Evolutionary conservation across 2,113 vertebrate genomes (phyloP).

Genomic region (Australoheros scitulus): DNA sequence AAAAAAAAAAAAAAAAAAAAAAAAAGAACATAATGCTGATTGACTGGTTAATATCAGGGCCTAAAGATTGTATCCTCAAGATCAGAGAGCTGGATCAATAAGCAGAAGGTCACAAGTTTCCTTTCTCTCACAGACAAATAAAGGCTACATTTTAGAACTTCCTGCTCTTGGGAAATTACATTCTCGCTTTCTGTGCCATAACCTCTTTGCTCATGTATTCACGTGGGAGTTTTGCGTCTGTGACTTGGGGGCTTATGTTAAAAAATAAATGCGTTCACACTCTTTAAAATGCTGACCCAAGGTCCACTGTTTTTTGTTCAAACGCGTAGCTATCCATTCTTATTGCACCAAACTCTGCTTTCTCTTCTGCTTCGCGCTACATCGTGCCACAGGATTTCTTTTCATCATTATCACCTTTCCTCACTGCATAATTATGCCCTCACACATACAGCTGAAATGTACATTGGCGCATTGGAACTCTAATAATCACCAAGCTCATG

Average conservation of each 20-base stretch:
- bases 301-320: not conserved
- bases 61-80: slow-evolving; percentile 1
- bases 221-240: slow-evolving; percentile 34
- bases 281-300: slow-evolving; percentile 17
- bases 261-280: slow-evolving; percentile 23
- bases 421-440: not conserved
- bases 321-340: not conserved
- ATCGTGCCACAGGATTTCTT: not conserved
- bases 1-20: not conserved
- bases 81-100: slow-evolving; percentile 50
- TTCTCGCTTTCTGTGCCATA: not conserved
- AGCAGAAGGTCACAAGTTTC: slow-evolving; percentile 50
- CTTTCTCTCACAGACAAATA: slow-evolving; percentile 30
- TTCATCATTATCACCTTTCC: not conserved
- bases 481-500: not conserved
- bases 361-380: not conserved
- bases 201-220: slow-evolving; percentile 24
- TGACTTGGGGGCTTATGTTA: slow-evolving; percentile 28
- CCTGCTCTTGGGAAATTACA: slow-evolving; percentile 42
- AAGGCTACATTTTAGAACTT: slow-evolving; percentile 8
- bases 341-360: not conserved
- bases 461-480: not conserved
- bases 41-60: slow-evolving; percentile 49
- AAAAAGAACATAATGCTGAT: slow-evolving; percentile 22
- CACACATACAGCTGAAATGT: not conserved